Base-by-base conservation (phyloP, 2,113 vertebrate genomes). In the Orientallactaga bullata region DNA sequence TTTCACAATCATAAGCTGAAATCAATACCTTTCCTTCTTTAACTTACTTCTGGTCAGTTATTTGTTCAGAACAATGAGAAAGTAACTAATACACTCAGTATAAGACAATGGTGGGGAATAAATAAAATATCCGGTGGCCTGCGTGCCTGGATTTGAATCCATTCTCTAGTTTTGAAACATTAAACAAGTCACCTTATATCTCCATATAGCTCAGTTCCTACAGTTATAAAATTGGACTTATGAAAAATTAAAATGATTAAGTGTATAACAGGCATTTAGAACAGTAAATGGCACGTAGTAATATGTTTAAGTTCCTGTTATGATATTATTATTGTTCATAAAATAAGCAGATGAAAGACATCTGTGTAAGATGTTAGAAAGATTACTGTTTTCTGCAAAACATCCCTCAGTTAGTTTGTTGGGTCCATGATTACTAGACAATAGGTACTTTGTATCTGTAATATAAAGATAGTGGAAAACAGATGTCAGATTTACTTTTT, bases 181-280 rank as follows among this genome's bases (percentile, higher is more conserved):
- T n/a, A 65, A 51, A 47, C 6, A 86, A 78, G 58, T 65, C 69
- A 55, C n/a, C 86, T 73, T 63, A 28, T 68, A 60, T 88, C 69
- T 90, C 18, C 81, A 28, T 51, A 28, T 51, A 80, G 18, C 63
- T 93, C 55, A 20, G 28, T 88, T 81, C 88, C 39, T 89, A 78
- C 3, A 26, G 74, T 79, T 94, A 2, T 47, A 81, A 94, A 89
- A 78, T 66, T 21, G 37, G 10, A 16, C 0, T 66, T 24, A 72
- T 76, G 26, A 28, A 61, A 85, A 42, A 47, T 60, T 85, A 55
- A 93, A 91, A 91, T 80, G 28, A 88, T 28, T 85, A 32, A 63
- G 35, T 61, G 18, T 76, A 24, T 66, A 16, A 71, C 88, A 87
- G 51, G 0, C 24, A 42, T 60, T 76, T 60, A 81, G 7, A 83